Evolutionary conservation across 2,888 invertebrate species (phyloP).

Genomic region (Biston betularia): DNA sequence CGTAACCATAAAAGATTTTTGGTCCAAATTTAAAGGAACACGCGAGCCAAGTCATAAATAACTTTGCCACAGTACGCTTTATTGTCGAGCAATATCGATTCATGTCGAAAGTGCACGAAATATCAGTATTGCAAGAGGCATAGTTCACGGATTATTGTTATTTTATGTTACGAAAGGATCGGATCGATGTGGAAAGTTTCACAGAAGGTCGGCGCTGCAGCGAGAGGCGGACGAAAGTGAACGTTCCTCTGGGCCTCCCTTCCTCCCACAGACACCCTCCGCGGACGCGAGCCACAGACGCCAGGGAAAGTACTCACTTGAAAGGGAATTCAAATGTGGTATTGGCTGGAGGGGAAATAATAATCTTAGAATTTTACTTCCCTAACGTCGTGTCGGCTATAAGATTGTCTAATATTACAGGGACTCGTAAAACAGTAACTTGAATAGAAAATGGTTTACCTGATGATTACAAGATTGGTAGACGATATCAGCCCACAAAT

Average conservation of each 20-base stretch:
- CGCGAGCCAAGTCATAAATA: conserved; percentile 18
- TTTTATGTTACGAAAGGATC: conserved; percentile 49
- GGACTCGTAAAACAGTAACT: not conserved
- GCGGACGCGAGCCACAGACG: conserved; percentile 62
- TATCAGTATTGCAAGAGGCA: conserved; percentile 34
- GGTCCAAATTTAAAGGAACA: conserved; percentile 11
- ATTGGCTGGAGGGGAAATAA: conserved; percentile 36
- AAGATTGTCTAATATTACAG: not conserved
- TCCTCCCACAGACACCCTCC: conserved; percentile 49
- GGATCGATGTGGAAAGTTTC: conserved; percentile 64
- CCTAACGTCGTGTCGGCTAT: not conserved
- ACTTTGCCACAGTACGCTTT: conserved; percentile 25
- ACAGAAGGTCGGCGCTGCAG: conserved; percentile 62
- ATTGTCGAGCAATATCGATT: conserved; percentile 20
- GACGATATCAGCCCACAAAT: too few relatives aligned
- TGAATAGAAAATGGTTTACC: not conserved
- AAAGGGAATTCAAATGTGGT: conserved; percentile 39
- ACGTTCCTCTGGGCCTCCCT: conserved; percentile 54
- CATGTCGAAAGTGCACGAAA: conserved; percentile 34
- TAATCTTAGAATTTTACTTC: conserved; percentile 30
- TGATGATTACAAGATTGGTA: too few relatives aligned
- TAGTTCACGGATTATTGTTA: conserved; percentile 37
- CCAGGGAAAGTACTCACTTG: conserved; percentile 63
- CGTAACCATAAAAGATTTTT: conserved; percentile 12
- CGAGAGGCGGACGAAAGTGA: conserved; percentile 71